Base-by-base conservation (phyloP, 2,888 invertebrate genomes). In the Polymixis flavicincta region DNA sequence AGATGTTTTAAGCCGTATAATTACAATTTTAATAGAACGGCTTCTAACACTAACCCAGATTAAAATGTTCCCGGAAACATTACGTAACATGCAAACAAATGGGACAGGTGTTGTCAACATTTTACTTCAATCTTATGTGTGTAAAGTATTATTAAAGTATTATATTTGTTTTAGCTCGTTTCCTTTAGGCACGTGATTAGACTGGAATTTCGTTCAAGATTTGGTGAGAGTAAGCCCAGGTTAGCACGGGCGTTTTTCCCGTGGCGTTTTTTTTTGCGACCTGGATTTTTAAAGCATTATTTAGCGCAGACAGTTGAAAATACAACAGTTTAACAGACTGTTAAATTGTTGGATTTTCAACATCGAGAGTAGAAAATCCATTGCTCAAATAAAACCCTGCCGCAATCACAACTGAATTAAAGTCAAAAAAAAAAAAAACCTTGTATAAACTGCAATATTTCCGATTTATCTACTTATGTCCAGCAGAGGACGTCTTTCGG, bases 1-100 rank as follows among this genome's bases (percentile, higher is more conserved):
- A 85, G 63, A 76, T 85, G 82, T 74, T 72, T 52, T 71, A 68
- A 72, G 66, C 63, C 55, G 55, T 83, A 70, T 78, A 57, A 72
- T 65, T 72, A 25, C 37, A 50, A 60, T 63, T 76, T 55, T 67
- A 55, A 73, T 61, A 73, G 13, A 64, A 52, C 13, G 50, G 22
- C 17, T 54, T 42, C 68, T 59, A 71, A 75, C 67, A 73, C 50
- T 75, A 72, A 76, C 72, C 74, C 11, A 76, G 37, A 76, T 83
- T 71, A 68, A 65, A 79, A 55, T 68, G n/a, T 71, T 63, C 68
- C 48, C 48, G 60, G 65, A 68, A 73, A 73, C 54, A 68, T 80
- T 69, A 61, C 37, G 67, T 54, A 75, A 64, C 59, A 63, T 77
- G 61, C 71, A 69, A 76, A 76, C 76, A 76, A 70, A 69, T 64